Base-by-base conservation (phyloP, 2,888 invertebrate species). In the Eupeodes luniger region DNA sequence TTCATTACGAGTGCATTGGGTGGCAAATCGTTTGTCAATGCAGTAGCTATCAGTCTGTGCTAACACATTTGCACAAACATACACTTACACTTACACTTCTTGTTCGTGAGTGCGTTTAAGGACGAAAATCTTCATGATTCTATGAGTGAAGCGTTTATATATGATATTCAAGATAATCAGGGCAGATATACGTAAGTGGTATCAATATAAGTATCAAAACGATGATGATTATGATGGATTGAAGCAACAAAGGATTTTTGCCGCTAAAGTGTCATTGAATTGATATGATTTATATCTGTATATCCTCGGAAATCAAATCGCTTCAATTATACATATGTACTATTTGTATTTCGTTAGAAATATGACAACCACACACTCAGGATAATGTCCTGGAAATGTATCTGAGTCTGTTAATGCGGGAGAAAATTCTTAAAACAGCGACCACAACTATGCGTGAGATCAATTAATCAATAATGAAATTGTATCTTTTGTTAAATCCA, bases 1-100 rank as follows among this genome's bases (percentile, higher is more conserved):
- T 61, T 75, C 80, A 84, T 79, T 74, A 84, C 61, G 76, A 53
- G 75, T 61, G 40, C 66, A 51, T 47, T 1, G 12, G 57, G 51
- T 27, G 75, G 66, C 51, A 51, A 49, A 27, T 51, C 61, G 79
- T 53, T 49, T 72, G 83, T 76, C 77, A 77, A 74, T 67, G 61
- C 40, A 66, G 61, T 19, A 72, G 14, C 53, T 51, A 11, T 49
- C 1, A 16, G 16, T 36, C 53, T 47, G 7, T 16, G 36, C 34
- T 55, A 4, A 27, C 14, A 49, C 11, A 53, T 27, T 27, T 27
- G 3, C 16, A 40, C 5, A 5, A 4, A 27, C 0, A n/a, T 47
- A 16, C 40, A 44, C n/a, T 7, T 40, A 5, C 14, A 59, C n/a
- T 40, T 62, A 40, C 6, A 7, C 19, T 16, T 5, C 19, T 16